Conservation (phyloP, 1,140 invertebrate genomes). For the Luehdorfia chinensis region DNA sequence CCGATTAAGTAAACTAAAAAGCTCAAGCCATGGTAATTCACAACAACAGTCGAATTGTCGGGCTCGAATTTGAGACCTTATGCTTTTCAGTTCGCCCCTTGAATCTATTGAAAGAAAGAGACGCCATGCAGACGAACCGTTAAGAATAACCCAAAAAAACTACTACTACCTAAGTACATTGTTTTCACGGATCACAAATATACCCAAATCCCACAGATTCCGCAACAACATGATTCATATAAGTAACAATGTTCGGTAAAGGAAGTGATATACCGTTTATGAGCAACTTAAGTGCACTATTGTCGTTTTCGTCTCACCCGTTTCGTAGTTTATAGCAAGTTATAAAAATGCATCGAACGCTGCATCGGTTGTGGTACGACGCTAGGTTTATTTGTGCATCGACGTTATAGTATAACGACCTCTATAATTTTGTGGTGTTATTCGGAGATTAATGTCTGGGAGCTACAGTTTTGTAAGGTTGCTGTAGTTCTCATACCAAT, state of each 20-base stretch:
- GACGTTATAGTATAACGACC: conserved; percentile 26
- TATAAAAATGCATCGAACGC: conserved; percentile 61
- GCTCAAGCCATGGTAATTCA: too few species aligned
- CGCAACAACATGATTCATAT: conserved; percentile 21
- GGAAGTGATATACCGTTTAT: conserved; percentile 56
- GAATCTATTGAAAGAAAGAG: too few species aligned
- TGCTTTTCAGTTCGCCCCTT: too few species aligned
- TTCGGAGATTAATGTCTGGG: conserved; percentile 25
- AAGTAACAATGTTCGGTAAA: conserved; percentile 46
- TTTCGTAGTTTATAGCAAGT: conserved; percentile 44
- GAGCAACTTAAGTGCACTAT: conserved; percentile 52
- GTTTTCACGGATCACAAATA: too few species aligned
- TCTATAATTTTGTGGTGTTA: conserved; percentile 35
- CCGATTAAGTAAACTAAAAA: too few species aligned
- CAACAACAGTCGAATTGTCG: too few species aligned
- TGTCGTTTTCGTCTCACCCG: conserved; percentile 45
- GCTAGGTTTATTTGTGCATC: conserved; percentile 33
- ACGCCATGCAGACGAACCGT: too few species aligned
- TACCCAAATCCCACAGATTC: too few species aligned
- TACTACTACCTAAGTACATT: too few species aligned
- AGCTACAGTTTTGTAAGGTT: background rate
- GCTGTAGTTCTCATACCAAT: background rate
- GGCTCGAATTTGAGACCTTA: too few species aligned
- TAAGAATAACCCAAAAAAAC: too few species aligned
- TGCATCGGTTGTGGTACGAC: conserved; percentile 35